Evolutionary conservation across 2,113 vertebrate species (phyloP).

Genomic region (Ictalurus furcatus): DNA sequence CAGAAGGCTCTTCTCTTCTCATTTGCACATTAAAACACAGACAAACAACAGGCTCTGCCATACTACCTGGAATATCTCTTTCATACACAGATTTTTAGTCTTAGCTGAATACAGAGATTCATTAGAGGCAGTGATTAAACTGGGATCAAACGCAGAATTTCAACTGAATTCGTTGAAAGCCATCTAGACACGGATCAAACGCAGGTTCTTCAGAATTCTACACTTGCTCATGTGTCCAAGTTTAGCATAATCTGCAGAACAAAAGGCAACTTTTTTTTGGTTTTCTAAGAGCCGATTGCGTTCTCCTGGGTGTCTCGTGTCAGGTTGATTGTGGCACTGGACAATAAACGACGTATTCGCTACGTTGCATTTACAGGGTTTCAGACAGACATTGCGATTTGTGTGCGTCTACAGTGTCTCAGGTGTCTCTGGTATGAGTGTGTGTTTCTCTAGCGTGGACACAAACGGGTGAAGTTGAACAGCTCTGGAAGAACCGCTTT

Average conservation of each 20-base stretch:
- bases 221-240: background rate
- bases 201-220: background rate
- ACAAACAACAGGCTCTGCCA: background rate
- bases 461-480: background rate
- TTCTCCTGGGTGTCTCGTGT: background rate
- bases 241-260: background rate
- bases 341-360: background rate
- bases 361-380: background rate
- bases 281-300: background rate
- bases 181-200: background rate
- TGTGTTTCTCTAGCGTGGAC: background rate
- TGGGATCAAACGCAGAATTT: constrained; percentile 5
- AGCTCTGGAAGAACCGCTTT: background rate
- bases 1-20: background rate
- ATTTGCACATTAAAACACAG: constrained; percentile 35
- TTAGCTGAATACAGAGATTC: background rate
- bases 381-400: background rate
- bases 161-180: background rate
- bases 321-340: background rate
- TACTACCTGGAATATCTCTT: background rate
- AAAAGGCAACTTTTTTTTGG: background rate
- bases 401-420: background rate
- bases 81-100: background rate
- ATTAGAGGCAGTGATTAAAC: constrained; percentile 13
- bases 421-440: background rate